Conservation (phyloP, 92 coral and sea anemone species). For the Porites rus region DNA sequence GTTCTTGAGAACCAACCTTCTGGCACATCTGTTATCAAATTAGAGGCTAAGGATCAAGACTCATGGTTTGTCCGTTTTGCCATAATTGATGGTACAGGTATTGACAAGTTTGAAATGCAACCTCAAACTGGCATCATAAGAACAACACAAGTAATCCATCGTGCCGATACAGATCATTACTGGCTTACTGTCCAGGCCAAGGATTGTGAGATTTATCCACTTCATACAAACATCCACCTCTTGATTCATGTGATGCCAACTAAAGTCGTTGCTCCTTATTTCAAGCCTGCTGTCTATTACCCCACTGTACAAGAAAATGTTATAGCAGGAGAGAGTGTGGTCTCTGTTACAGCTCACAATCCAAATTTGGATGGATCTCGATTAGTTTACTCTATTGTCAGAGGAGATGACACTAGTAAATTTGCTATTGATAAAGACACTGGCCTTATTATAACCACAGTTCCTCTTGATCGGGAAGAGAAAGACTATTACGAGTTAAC, state of each 20-base stretch:
- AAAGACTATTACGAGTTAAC: constrained; percentile 60
- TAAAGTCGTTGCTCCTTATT: constrained; percentile 87
- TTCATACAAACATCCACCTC: constrained; percentile 86
- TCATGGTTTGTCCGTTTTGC: constrained; percentile 82
- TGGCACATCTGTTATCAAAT: constrained; percentile 66
- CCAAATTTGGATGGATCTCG: constrained; percentile 82
- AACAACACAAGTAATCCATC: constrained; percentile 75
- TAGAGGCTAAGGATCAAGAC: constrained; percentile 62
- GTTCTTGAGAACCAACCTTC: constrained; percentile 75
- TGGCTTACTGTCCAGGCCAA: constrained; percentile 94
- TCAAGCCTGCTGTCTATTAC: constrained; percentile 90
- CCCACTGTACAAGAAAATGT: constrained; percentile 83
- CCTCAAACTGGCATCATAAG: constrained; percentile 79
- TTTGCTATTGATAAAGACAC: constrained; percentile 75
- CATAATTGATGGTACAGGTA: constrained; percentile 98
- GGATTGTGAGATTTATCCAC: constrained; percentile 77
- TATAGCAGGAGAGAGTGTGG: constrained; percentile 70
- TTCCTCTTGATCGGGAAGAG: constrained; percentile 72
- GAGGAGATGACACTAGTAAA: constrained; percentile 77
- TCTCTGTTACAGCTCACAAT: constrained; percentile 81
- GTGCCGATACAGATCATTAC: constrained; percentile 84
- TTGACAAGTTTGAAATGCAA: constrained; percentile 84
- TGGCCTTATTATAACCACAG: constrained; percentile 83
- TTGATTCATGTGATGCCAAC: constrained; percentile 78
- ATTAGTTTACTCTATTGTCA: constrained; percentile 73